These are phyloP conservation scores for Maccullochella peelii DNA, from an alignment of 2,113 vertebrate species.

Conservation along the genomic window DNA sequence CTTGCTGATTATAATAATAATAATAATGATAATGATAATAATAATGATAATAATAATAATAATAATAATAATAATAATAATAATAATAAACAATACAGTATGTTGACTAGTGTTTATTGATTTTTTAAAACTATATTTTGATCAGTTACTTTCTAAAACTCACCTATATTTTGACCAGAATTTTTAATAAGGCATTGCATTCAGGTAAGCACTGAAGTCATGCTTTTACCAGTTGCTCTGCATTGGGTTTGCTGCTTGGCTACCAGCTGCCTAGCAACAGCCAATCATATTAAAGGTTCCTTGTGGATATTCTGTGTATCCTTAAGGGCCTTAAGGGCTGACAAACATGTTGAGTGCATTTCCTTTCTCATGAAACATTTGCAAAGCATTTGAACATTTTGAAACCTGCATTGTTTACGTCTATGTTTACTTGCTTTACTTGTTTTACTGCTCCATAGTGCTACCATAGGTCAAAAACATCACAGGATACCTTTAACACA, in stretches of 20 bases:
- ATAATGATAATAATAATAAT: too few species aligned
- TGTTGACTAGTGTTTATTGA: too few species aligned
- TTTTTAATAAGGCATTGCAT: background rate
- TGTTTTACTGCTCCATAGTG: background rate
- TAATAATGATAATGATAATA: too few species aligned
- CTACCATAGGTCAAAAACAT: background rate
- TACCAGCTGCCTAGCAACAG: background rate
- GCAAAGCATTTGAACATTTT: background rate
- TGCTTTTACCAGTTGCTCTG: background rate
- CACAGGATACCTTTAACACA: background rate
- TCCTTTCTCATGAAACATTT: background rate
- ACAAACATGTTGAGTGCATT: background rate
- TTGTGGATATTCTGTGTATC: background rate
- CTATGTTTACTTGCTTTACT: background rate
- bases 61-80: too few species aligned
- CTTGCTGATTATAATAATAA: too few species aligned
- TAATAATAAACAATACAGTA: too few species aligned
- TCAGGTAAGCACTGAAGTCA: background rate
- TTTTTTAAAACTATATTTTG: too few species aligned
- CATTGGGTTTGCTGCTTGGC: background rate
- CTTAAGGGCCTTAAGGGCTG: too few species aligned
- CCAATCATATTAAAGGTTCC: background rate
- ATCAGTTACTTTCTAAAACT: too few species aligned
- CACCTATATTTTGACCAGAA: background rate
- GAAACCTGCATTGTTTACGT: background rate